Evolutionary conservation across 2,113 vertebrate genomes (phyloP).

Genomic region (Halichoeres trimaculatus): DNA sequence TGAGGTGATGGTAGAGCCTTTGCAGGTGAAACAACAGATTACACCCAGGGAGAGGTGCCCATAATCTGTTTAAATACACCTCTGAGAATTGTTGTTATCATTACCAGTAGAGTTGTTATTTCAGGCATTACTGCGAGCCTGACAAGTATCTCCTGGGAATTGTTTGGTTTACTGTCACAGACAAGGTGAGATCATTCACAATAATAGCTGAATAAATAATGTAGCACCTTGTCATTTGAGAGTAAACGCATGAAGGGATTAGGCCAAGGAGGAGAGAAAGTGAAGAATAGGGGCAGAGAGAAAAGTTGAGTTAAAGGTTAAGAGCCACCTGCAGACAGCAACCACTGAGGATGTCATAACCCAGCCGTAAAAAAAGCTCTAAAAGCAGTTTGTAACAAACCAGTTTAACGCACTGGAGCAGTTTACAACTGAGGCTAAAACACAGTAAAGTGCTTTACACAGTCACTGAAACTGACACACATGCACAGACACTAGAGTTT

Average conservation of each 20-base stretch:
- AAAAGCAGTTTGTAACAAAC: constrained; percentile 64
- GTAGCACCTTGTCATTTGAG: neutral
- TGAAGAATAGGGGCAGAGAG: constrained; percentile 2
- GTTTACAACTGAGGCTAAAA: constrained; percentile 63
- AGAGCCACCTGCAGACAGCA: constrained; percentile 60
- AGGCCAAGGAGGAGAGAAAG: constrained; percentile 3
- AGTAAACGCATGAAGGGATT: neutral
- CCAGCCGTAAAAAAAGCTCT: constrained; percentile 57
- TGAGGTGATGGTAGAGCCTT: constrained; percentile 27
- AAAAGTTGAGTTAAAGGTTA: constrained; percentile 59
- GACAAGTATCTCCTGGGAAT: constrained; percentile 34
- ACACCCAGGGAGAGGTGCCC: constrained; percentile 41
- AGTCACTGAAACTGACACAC: constrained; percentile 40
- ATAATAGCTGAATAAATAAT: constrained; percentile 35
- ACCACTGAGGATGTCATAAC: constrained; percentile 48
- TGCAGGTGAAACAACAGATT: constrained; percentile 54
- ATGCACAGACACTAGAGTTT: constrained; percentile 21
- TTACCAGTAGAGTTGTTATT: constrained; percentile 63
- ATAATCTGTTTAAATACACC: constrained; percentile 71
- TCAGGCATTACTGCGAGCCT: constrained; percentile 53
- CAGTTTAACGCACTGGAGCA: constrained; percentile 60
- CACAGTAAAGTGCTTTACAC: constrained; percentile 53
- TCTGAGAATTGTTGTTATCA: constrained; percentile 63
- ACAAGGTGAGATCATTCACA: constrained; percentile 25
- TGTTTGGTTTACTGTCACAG: constrained; percentile 17